A percentile compares a stretch with the other conserved stretches of the same genome.
These are phyloP conservation scores for Dimorphilus gyrociliatus DNA, from an alignment of 2,888 invertebrate genomes.

Conservation along the genomic window DNA sequence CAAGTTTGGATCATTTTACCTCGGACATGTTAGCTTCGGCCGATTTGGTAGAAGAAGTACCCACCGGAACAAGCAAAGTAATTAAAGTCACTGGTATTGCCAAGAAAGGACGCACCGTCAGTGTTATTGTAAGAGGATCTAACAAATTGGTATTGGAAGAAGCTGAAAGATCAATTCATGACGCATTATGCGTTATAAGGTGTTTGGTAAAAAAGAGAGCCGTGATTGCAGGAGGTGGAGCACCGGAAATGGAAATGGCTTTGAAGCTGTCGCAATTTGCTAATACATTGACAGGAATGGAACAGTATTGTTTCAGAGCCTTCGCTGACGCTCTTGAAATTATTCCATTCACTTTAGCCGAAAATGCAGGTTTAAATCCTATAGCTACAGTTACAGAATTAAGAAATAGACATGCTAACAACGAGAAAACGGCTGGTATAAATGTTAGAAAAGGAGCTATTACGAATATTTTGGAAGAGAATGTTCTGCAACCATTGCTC, in stretches of 20 bases:
- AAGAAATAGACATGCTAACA: constrained; percentile 75
- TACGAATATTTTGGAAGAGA: constrained; percentile 87
- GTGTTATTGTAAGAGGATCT: constrained; percentile 72
- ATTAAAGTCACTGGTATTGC: constrained; percentile 81
- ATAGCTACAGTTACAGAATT: constrained; percentile 91
- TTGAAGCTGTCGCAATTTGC: constrained; percentile 63
- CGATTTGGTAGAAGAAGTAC: constrained; percentile 82
- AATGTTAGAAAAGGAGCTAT: constrained; percentile 85
- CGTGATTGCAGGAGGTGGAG: constrained; percentile 85
- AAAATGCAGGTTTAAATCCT: constrained; percentile 79
- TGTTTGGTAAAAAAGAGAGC: constrained; percentile 86
- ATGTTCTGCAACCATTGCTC: constrained; percentile 89
- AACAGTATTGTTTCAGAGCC: constrained; percentile 84
- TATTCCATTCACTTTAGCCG: constrained; percentile 73
- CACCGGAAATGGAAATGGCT: constrained; percentile 88
- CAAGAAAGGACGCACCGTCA: constrained; percentile 73
- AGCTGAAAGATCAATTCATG: constrained; percentile 77
- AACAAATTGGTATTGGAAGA: constrained; percentile 74
- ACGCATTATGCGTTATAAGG: constrained; percentile 78
- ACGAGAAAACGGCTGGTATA: constrained; percentile 72
- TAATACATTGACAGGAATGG: constrained; percentile 68
- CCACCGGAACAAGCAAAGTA: constrained; percentile 62
- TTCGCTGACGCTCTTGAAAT: constrained; percentile 91
- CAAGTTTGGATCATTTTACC: constrained; percentile 91
- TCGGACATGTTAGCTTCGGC: constrained; percentile 78